Evolutionary conservation across 2,113 vertebrate genomes (phyloP).

Genomic region (Alces alces): DNA sequence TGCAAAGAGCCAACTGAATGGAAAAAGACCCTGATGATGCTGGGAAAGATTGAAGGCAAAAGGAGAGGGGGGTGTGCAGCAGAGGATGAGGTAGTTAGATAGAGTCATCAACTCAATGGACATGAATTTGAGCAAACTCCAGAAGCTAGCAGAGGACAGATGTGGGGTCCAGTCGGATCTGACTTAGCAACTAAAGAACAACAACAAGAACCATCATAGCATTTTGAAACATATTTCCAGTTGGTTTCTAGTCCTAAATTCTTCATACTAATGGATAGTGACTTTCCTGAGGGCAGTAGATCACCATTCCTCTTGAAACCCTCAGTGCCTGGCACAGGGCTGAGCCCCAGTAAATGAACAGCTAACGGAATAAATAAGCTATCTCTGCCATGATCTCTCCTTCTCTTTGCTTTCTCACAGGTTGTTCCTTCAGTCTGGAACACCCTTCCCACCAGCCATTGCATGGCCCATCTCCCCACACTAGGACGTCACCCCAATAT

Average conservation of each 20-base stretch:
- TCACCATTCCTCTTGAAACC: not conserved
- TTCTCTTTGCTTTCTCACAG: not conserved
- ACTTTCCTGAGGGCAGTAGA: not conserved
- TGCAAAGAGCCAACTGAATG: not conserved
- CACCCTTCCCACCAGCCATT: not conserved
- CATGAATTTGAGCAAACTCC: not conserved
- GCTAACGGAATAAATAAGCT: not conserved
- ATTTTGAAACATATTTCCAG: not conserved
- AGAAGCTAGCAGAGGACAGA: not conserved
- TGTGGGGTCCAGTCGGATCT: not conserved
- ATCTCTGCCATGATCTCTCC: not conserved
- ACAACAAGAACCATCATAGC: not conserved
- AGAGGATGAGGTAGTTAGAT: not conserved
- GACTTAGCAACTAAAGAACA: not conserved
- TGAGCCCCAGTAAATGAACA: not conserved
- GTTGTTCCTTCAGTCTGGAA: not conserved
- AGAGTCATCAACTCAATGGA: not conserved
- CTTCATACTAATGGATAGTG: not conserved
- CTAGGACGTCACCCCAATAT: not conserved
- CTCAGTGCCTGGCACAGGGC: not conserved
- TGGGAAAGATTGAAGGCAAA: not conserved
- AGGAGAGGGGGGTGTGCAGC: not conserved
- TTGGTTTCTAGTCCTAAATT: not conserved
- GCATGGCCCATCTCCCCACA: not conserved
- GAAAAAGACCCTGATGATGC: not conserved